These are phyloP conservation scores for Mantis religiosa DNA, from an alignment of 2,888 invertebrate genomes.

Conservation along the genomic window DNA sequence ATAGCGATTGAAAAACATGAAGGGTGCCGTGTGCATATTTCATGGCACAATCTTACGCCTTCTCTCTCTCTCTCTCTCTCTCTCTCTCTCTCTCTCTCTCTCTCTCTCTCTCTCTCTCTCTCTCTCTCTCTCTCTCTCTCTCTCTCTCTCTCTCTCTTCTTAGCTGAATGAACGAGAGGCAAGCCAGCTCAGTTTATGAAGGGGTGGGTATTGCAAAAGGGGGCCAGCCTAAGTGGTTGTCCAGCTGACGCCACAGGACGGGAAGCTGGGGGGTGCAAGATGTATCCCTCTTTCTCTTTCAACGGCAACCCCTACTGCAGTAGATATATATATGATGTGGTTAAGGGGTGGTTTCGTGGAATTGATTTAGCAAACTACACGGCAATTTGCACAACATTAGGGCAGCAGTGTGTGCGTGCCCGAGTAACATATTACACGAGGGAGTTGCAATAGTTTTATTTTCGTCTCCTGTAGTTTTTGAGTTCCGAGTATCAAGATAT, in stretches of 20 bases:
- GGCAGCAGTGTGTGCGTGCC: neutral
- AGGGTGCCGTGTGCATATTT: neutral
- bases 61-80: neutral
- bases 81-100: neutral
- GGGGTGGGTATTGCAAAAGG: neutral
- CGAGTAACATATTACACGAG: neutral
- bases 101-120: neutral
- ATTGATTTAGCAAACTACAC: slow-evolving; percentile 25
- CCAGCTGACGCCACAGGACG: slow-evolving; percentile 51
- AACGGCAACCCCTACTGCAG: neutral
- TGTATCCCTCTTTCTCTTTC: slow-evolving; percentile 13
- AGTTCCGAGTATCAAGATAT: too few species aligned
- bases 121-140: neutral
- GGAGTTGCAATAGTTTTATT: too few species aligned
- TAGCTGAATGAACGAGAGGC: neutral
- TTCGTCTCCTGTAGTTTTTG: too few species aligned
- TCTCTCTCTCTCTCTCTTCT: neutral
- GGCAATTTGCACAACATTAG: slow-evolving; percentile 22
- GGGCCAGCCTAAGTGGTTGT: slow-evolving; percentile 46
- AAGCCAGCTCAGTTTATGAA: slow-evolving; percentile 1
- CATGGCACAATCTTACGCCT: neutral
- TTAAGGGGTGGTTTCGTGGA: slow-evolving; percentile 8
- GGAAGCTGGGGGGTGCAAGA: slow-evolving; percentile 12
- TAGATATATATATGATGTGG: slow-evolving; percentile 15
- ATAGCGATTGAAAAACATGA: neutral